Conservation (phyloP, 92 coral and sea anemone species). For the Palythoa caribaeorum region DNA sequence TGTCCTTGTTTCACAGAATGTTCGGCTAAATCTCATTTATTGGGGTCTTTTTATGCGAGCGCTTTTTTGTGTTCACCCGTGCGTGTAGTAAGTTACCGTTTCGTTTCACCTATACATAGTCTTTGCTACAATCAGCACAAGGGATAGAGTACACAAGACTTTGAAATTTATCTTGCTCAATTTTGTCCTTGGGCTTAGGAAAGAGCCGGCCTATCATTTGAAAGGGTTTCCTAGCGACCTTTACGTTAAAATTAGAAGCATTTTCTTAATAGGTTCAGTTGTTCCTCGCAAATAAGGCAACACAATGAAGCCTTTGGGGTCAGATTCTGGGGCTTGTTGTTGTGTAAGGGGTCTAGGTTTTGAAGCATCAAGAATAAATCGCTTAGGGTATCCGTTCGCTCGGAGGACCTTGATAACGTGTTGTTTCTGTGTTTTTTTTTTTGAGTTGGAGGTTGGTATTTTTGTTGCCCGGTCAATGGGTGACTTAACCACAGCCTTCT, state of each 20-base stretch:
- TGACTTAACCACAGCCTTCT: neutral
- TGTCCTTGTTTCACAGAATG: slow-evolving; percentile 38
- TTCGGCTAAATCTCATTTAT: slow-evolving; percentile 46
- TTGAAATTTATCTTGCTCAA: neutral
- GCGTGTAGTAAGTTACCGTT: neutral
- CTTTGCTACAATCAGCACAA: neutral
- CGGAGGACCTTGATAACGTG: neutral
- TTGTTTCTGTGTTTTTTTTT: neutral
- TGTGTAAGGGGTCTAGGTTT: slow-evolving; percentile 4
- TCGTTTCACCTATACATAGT: neutral
- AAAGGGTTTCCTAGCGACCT: neutral
- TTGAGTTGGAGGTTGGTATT: neutral
- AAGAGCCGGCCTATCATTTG: neutral
- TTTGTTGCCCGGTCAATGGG: neutral
- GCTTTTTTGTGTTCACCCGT: slow-evolving; percentile 38
- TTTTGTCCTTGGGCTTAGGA: neutral
- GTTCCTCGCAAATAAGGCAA: neutral
- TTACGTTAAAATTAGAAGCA: neutral
- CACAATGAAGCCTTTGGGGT: neutral
- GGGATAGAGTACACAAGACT: too few relatives aligned
- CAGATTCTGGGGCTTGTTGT: neutral
- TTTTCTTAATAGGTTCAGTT: neutral
- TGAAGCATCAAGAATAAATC: neutral
- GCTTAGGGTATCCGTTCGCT: neutral
- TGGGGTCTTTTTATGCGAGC: slow-evolving; percentile 8